These are phyloP conservation scores for Nycteola revayana DNA, from an alignment of 2,888 invertebrate genomes.

Conservation along the genomic window DNA sequence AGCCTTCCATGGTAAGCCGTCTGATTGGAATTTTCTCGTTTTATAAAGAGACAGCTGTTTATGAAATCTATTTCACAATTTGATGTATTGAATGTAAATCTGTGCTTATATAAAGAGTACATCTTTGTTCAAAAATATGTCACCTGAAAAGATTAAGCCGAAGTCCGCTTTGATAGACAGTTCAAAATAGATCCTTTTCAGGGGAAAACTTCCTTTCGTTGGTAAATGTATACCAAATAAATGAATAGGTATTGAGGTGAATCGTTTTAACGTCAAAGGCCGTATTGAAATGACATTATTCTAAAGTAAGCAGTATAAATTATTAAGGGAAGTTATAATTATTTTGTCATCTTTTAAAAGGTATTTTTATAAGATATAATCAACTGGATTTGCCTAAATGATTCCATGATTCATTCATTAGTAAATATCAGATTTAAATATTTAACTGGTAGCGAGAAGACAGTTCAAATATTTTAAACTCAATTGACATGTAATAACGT, in stretches of 20 bases:
- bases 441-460: no score
- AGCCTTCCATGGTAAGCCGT: conserved; percentile 11
- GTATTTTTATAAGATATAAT: no score
- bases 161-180: conserved; percentile 48
- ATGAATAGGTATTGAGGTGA: conserved; percentile 40
- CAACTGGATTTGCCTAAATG: no score
- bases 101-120: conserved; percentile 22
- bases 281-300: conserved; percentile 25
- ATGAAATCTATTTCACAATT: conserved; percentile 48
- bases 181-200: conserved; percentile 51
- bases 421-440: no score
- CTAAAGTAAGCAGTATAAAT: no score
- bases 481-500: no score
- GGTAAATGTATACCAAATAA: conserved; percentile 32
- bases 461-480: no score
- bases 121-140: conserved; percentile 40
- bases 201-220: conserved; percentile 46
- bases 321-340: no score
- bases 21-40: conserved; percentile 22
- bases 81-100: conserved; percentile 32
- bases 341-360: no score
- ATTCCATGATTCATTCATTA: no score
- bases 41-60: conserved; percentile 41
- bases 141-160: conserved; percentile 53
- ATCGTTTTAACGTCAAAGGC: conserved; percentile 44